Conservation (phyloP, 2,113 vertebrate genomes). For the Apistogramma diplotaenia region DNA sequence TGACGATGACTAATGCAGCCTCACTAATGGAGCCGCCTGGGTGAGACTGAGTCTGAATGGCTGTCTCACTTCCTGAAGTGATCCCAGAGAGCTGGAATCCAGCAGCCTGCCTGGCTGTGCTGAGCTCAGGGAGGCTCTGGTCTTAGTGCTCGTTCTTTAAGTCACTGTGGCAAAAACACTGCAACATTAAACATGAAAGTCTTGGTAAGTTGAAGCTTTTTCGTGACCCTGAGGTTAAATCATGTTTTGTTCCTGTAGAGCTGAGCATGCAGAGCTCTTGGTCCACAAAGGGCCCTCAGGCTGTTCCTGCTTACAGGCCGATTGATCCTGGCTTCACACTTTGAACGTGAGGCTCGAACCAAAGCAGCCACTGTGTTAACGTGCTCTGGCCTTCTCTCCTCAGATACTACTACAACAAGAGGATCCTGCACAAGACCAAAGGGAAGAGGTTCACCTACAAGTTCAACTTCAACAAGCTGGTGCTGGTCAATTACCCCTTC, state of each 20-base stretch:
- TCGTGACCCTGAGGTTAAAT: neutral
- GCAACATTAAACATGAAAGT: neutral
- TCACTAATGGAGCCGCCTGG: constrained; percentile 43
- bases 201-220: neutral
- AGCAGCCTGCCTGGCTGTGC: too few relatives aligned
- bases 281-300: neutral
- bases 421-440: constrained; percentile 93
- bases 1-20: constrained; percentile 54
- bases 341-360: neutral
- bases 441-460: constrained; percentile 95
- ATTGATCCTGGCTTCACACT: neutral
- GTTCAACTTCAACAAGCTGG: constrained; percentile 94
- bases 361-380: neutral
- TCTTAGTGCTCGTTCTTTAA: neutral
- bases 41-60: constrained; percentile 17
- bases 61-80: constrained; percentile 25
- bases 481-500: constrained; percentile 92
- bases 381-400: neutral
- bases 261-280: neutral
- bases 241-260: neutral
- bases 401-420: constrained; percentile 94
- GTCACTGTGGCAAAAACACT: neutral
- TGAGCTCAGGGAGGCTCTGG: too few relatives aligned
- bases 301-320: too few relatives aligned
- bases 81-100: neutral